phyloP scores from a whole-genome alignment of 2,888 invertebrate genomes.

The Tetanocera ferruginea region DNA sequence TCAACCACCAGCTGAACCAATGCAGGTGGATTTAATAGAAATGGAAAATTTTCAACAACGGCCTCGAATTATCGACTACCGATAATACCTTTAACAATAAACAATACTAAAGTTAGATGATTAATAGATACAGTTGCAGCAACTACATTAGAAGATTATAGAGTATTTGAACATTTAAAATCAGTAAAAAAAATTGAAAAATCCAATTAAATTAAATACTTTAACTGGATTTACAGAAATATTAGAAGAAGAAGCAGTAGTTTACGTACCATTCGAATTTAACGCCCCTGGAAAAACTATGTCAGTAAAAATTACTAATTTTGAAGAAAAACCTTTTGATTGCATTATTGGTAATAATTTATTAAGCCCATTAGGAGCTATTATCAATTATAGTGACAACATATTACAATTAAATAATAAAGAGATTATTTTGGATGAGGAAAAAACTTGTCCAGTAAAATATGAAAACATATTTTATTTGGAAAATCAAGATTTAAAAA shows the following conservation, averaged over 20 bases:
- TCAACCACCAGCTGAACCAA: too few relatives aligned
- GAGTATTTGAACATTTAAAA: background rate
- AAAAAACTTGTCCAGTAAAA: background rate
- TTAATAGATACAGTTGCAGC: background rate
- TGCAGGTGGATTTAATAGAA: too few relatives aligned
- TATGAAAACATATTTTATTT: background rate
- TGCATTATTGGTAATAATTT: too few relatives aligned
- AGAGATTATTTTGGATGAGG: too few relatives aligned
- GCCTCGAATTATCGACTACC: too few relatives aligned
- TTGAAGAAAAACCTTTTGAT: background rate
- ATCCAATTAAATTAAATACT: too few relatives aligned
- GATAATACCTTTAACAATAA: too few relatives aligned
- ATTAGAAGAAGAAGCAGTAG: background rate
- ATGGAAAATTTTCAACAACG: too few relatives aligned
- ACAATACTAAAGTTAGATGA: background rate
- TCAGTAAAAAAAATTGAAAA: background rate
- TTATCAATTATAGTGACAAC: background rate
- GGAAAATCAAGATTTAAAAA: background rate
- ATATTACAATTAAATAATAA: background rate
- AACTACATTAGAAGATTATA: background rate
- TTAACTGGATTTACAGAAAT: background rate
- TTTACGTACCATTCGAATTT: background rate
- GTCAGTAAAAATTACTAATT: background rate
- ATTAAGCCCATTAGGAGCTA: background rate
- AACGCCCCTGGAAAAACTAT: background rate